phyloP scores from a whole-genome alignment of 2,113 vertebrate species.

The Puntigrus tetrazona region DNA sequence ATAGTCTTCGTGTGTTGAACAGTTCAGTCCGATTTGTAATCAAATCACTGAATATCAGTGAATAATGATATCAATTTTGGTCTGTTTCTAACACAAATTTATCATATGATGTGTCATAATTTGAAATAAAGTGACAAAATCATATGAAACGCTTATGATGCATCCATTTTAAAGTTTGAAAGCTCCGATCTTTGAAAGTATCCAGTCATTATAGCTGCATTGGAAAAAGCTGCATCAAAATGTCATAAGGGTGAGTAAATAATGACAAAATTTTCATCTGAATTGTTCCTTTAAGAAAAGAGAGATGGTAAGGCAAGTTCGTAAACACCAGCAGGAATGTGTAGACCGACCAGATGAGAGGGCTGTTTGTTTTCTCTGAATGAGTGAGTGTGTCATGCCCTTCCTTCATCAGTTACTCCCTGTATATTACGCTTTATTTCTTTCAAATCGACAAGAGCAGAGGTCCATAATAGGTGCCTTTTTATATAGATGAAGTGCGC shows the following conservation, averaged over 20 bases:
- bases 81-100: neutral
- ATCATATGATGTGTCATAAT: neutral
- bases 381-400: slow-evolving; percentile 32
- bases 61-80: neutral
- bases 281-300: neutral
- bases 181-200: no score
- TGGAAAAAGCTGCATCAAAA: neutral
- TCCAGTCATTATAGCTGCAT: neutral
- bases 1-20: slow-evolving; percentile 3
- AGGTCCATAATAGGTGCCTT: slow-evolving; percentile 15
- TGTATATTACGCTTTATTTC: slow-evolving; percentile 43
- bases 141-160: neutral
- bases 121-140: neutral
- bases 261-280: neutral
- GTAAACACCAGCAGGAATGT: neutral
- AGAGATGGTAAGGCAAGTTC: neutral
- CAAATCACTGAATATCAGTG: neutral
- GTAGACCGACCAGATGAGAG: neutral
- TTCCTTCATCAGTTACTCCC: slow-evolving; percentile 12
- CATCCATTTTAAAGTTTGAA: neutral
- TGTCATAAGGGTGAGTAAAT: slow-evolving; percentile 8
- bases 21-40: neutral
- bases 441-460: slow-evolving; percentile 18
- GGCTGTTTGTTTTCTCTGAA: slow-evolving; percentile 49
- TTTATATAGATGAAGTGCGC: neutral